A percentile compares a stretch with the other conserved stretches of the same genome.
phyloP scores from a whole-genome alignment of 2,888 invertebrate species.

The Eupeodes luniger region DNA sequence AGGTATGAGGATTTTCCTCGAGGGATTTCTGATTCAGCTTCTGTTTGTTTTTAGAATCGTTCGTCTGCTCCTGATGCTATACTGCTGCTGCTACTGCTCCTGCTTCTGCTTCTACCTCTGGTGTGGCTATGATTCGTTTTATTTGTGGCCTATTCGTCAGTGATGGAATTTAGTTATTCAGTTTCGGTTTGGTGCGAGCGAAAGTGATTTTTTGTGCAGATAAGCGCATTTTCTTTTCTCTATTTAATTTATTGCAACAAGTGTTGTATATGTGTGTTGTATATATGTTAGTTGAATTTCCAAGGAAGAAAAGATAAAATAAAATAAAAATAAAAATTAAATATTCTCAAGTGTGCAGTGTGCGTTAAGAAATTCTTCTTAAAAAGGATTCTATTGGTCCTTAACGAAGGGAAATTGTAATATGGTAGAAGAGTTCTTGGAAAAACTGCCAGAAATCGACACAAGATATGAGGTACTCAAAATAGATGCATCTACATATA shows the following conservation, averaged over 20 bases:
- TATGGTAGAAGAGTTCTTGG: constrained; percentile 84
- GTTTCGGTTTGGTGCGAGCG: constrained; percentile 49
- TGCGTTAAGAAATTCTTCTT: background rate
- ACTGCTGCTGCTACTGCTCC: too few species aligned
- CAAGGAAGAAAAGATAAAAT: background rate
- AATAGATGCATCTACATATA: background rate
- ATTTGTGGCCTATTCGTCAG: constrained; percentile 43
- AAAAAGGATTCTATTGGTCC: background rate
- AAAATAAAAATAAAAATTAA: too few species aligned
- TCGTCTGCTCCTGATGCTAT: background rate
- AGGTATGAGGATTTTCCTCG: constrained; percentile 21
- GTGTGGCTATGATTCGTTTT: constrained; percentile 34
- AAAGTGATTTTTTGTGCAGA: constrained; percentile 22
- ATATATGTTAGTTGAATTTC: background rate
- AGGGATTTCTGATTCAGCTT: constrained; percentile 7
- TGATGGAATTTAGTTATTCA: constrained; percentile 49
- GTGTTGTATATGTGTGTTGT: constrained; percentile 37
- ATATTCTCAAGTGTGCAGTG: background rate
- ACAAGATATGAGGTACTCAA: constrained; percentile 82
- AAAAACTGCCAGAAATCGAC: constrained; percentile 83
- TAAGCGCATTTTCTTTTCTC: background rate
- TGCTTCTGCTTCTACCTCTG: too few species aligned
- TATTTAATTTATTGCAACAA: constrained; percentile 69
- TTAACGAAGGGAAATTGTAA: constrained; percentile 36
- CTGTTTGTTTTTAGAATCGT: constrained; percentile 49